Percentiles rank a stretch among this genome's conserved stretches.
Conservation (phyloP, 2,797 vertebrate species). For the Thamnophis elegans region DNA sequence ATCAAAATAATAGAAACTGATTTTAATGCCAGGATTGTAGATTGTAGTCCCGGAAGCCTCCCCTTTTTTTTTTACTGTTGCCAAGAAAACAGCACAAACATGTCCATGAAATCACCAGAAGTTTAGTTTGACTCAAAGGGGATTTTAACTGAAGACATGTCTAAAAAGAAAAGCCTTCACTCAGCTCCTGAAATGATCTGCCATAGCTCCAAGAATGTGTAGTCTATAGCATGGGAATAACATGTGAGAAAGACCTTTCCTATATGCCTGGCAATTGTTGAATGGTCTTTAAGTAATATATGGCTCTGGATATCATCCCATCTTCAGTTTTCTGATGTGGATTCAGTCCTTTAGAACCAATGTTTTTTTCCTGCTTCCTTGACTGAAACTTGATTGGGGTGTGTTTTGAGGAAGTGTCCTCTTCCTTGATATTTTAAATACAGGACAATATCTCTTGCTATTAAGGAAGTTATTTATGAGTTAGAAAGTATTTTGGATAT, state of each 20-base stretch:
- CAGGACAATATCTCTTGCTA: background rate
- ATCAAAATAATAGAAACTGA: background rate
- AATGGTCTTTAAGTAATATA: background rate
- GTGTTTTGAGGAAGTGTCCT: background rate
- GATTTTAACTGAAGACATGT: background rate
- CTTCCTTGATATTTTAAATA: background rate
- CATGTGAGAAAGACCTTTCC: background rate
- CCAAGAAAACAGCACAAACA: background rate
- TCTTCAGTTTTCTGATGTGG: background rate
- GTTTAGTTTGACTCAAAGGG: background rate
- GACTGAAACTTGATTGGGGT: background rate
- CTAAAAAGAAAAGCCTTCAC: background rate
- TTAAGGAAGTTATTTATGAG: background rate
- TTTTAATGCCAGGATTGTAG: background rate
- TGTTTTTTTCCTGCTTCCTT: background rate
- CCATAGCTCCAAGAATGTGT: background rate
- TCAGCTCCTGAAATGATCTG: background rate
- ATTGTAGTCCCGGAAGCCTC: background rate
- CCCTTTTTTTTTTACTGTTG: background rate
- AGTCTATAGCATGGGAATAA: background rate
- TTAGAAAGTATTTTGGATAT: background rate
- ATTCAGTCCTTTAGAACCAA: background rate
- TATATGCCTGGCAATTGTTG: background rate
- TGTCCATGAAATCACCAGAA: background rate
- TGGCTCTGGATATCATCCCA: background rate